Evolutionary conservation across 2,797 vertebrate genomes (phyloP), one percentile per base, ranked within the genome.

Genomic region (Balearica regulorum): DNA sequence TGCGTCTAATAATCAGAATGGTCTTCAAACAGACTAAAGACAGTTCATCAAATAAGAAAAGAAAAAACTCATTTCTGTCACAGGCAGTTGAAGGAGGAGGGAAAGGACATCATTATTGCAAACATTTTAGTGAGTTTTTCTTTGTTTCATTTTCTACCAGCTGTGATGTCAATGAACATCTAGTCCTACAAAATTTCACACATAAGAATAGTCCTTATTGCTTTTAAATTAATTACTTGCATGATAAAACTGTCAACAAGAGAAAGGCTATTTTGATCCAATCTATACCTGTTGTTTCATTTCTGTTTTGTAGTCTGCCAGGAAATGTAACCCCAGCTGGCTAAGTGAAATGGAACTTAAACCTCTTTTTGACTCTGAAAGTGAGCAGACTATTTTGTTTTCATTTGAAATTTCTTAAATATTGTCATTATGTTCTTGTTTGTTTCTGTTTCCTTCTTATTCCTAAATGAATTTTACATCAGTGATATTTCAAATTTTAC

Each of bases 71-170:
- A 44, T 94, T 92, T 91, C 26, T 65, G 10, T 69, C 82, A 87
- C 39, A 93, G 26, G 35, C 35, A 79, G 39, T 6, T 87, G 54
- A 87, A 89, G 54, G 51, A 83, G 24, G 31, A 68, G 11, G 66
- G 33, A 76, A 92, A 83, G 13, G 46, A 76, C 65, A 75, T 75
- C 6, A 26, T 79, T 89, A 79, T 7, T 70, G 35, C n/a, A 80
- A 80, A 69, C 3, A 77, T 43, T 94, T 89, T 26, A 86, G 28
- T 88, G 69, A 69, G 22, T 26, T 71, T 83, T 89, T n/a, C 15
- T 68, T 81, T 57, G 10, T 79, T 93, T 89, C 10, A 48, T 93
- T 93, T 96, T 94, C 73, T 70, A n/a, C 55, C 55, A 90, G 54
- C 62, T 93, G 46, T 76, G 48, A 76, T 84, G 58, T 61, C 62